These are phyloP conservation scores for Ceratina australensis DNA, from an alignment of 1,140 invertebrate genomes.

Conservation along the genomic window DNA sequence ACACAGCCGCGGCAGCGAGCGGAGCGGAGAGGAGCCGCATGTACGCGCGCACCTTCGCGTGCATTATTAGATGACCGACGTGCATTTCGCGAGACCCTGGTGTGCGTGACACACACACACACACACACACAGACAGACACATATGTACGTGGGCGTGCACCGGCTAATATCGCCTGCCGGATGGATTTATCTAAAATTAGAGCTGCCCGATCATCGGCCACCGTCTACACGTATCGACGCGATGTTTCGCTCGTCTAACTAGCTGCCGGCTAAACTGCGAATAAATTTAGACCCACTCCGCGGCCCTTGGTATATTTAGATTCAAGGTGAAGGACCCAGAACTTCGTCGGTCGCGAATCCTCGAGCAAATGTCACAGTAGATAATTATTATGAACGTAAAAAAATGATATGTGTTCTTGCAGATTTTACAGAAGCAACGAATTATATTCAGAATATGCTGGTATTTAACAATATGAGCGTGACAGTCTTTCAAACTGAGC, in stretches of 20 bases:
- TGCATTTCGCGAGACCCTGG: constrained; percentile 11
- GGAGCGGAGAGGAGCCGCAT: not conserved
- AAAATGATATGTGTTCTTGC: too few relatives aligned
- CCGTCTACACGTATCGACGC: not conserved
- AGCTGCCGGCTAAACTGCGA: not conserved
- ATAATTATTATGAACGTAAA: too few relatives aligned
- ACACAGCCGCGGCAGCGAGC: constrained; percentile 23
- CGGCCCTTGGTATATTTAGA: constrained; percentile 25
- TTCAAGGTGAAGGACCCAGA: constrained; percentile 5
- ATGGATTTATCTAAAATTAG: constrained; percentile 67
- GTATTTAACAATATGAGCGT: too few relatives aligned
- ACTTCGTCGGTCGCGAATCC: not conserved
- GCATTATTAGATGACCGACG: constrained; percentile 46
- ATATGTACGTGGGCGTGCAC: constrained; percentile 23
- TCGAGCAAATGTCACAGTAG: not conserved
- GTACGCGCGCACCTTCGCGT: constrained; percentile 35
- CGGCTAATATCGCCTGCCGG: constrained; percentile 52
- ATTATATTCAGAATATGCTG: too few relatives aligned
- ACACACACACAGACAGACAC: constrained; percentile 25
- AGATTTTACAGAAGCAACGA: too few relatives aligned
- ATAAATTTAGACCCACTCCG: constrained; percentile 47
- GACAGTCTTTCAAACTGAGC: too few relatives aligned
- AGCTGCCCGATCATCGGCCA: constrained; percentile 38
- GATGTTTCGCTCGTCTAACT: not conserved
- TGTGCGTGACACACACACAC: constrained; percentile 17